These are phyloP conservation scores for Aplidium turbinatum DNA, from an alignment of 23 tunicate species.

Conservation along the genomic window DNA sequence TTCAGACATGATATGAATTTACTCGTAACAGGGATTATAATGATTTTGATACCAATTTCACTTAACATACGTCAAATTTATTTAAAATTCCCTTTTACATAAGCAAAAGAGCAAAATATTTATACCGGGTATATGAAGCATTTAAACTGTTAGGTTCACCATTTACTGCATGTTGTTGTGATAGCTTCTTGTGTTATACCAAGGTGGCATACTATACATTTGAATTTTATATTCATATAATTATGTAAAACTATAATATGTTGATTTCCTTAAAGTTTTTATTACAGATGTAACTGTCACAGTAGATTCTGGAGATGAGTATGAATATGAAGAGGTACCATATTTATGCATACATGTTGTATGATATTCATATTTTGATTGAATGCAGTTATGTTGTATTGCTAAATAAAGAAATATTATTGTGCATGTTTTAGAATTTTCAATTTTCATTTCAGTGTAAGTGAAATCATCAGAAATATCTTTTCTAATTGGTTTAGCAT, in stretches of 20 bases:
- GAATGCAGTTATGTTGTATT: neutral
- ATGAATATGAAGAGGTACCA: constrained; percentile 86
- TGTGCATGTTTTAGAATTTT: too few species aligned
- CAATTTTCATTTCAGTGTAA: too few species aligned
- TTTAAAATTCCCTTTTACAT: too few species aligned
- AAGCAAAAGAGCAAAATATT: neutral
- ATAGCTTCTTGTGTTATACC: neutral
- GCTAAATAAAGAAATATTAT: too few species aligned
- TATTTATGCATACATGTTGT: neutral
- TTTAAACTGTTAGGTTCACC: neutral
- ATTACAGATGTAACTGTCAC: constrained; percentile 65
- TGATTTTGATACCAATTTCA: too few species aligned
- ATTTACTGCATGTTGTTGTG: neutral
- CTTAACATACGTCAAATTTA: too few species aligned
- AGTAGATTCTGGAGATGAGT: constrained; percentile 87
- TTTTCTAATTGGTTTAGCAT: too few species aligned
- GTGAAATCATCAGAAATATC: too few species aligned
- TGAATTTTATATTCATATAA: neutral
- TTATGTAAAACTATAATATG: neutral
- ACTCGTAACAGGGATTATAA: too few species aligned
- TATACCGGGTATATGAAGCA: neutral
- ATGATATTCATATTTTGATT: neutral
- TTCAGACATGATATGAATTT: too few species aligned
- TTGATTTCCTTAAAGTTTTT: neutral
- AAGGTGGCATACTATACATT: too few species aligned